Percentiles rank a stretch among this genome's conserved stretches.
Evolutionary conservation across 2,888 invertebrate species (phyloP).

Genomic region (Nymphalis polychloros): DNA sequence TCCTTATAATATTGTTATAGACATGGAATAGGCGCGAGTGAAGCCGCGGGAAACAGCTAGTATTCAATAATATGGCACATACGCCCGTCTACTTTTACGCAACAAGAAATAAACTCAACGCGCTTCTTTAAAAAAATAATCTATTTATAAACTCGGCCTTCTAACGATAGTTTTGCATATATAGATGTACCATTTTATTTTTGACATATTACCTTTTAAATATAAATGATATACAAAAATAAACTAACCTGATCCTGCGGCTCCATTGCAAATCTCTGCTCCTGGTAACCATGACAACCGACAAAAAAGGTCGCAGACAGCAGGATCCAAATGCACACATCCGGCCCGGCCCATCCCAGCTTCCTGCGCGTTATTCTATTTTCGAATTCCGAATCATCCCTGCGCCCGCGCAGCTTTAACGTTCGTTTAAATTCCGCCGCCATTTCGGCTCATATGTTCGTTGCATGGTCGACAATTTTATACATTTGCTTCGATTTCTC

Average conservation of each 20-base stretch:
- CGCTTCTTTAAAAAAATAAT: too few species aligned
- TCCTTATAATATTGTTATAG: too few species aligned
- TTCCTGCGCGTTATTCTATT: conserved; percentile 64
- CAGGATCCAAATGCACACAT: conserved; percentile 62
- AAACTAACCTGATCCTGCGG: conserved; percentile 67
- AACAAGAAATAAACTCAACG: too few species aligned
- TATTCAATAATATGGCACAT: too few species aligned
- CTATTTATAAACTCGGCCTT: too few species aligned
- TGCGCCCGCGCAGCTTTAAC: conserved; percentile 59
- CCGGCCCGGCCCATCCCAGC: conserved; percentile 52
- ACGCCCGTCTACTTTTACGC: too few species aligned
- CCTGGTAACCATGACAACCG: conserved; percentile 73
- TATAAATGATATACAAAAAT: not conserved
- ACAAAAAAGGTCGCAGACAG: conserved; percentile 56
- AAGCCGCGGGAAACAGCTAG: too few species aligned
- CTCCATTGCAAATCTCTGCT: conserved; percentile 79
- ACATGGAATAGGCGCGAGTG: too few species aligned
- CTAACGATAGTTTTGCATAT: too few species aligned
- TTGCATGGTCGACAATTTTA: conserved; percentile 61
- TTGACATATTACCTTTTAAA: not conserved
- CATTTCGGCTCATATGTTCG: conserved; percentile 62
- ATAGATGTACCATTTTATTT: too few species aligned
- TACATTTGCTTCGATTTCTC: conserved; percentile 40
- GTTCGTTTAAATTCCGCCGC: conserved; percentile 58
- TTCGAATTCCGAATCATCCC: conserved; percentile 62